Conservation (phyloP, 1,140 invertebrate species). For the Psix sp. region DNA sequence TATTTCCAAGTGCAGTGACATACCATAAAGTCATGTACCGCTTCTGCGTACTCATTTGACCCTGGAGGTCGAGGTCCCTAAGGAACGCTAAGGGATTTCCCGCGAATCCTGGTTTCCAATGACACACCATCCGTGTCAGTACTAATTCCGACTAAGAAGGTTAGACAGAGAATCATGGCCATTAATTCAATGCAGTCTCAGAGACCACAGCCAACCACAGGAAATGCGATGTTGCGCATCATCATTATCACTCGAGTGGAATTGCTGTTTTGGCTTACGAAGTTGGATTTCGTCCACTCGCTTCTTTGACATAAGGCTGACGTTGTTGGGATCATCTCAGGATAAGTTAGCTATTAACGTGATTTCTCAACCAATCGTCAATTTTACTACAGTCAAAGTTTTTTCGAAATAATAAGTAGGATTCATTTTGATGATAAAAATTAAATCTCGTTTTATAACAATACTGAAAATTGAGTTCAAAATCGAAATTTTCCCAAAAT, state of each 20-base stretch:
- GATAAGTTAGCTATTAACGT: conserved; percentile 27
- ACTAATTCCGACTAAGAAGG: conserved; percentile 70
- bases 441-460: too few species aligned
- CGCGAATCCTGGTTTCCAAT: conserved; percentile 65
- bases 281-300: conserved; percentile 49
- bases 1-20: too few species aligned
- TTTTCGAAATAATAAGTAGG: too few species aligned
- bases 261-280: conserved; percentile 44
- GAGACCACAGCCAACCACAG: conserved; percentile 56
- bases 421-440: too few species aligned
- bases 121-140: conserved; percentile 69
- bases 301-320: conserved; percentile 41
- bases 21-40: too few species aligned
- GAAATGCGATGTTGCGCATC: conserved; percentile 59
- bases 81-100: conserved; percentile 41
- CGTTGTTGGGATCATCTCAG: conserved; percentile 19
- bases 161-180: conserved; percentile 63
- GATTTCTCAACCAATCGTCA: conserved; percentile 17
- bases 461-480: too few species aligned
- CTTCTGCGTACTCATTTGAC: conserved; percentile 14
- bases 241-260: conserved; percentile 56
- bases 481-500: too few species aligned
- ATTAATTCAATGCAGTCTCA: conserved; percentile 65
- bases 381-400: too few species aligned
- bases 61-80: conserved; percentile 18